Evolutionary conservation across 35 echinoderm and acorn worm genomes (phyloP).

Genomic region (Diadema setosum): DNA sequence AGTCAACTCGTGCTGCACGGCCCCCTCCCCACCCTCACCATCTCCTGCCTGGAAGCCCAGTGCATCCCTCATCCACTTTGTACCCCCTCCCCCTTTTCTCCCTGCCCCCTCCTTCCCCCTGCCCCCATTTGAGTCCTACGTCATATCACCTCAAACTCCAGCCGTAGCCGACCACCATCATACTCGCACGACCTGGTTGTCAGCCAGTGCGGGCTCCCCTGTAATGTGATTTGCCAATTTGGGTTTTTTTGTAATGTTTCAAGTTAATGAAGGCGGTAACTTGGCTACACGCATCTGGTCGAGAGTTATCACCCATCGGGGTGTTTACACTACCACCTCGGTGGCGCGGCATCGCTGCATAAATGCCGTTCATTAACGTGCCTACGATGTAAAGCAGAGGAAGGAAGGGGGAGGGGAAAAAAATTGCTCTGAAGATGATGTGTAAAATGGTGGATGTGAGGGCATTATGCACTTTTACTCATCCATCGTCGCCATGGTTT

Average conservation of each 20-base stretch:
- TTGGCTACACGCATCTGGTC: constrained; percentile 23
- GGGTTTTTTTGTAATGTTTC: constrained; percentile 29
- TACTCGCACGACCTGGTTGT: constrained; percentile 21
- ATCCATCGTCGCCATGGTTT: background rate
- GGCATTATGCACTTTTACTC: constrained; percentile 15
- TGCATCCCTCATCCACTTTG: too few relatives aligned
- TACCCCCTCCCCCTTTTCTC: too few relatives aligned
- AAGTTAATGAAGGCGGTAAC: constrained; percentile 28
- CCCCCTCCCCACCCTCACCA: too few relatives aligned
- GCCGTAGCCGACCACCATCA: too few relatives aligned
- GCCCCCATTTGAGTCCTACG: too few relatives aligned
- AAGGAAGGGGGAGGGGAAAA: background rate
- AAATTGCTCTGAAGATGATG: background rate
- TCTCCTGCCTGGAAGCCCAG: too few relatives aligned
- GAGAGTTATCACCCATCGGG: constrained; percentile 10
- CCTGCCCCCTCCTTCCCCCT: too few relatives aligned
- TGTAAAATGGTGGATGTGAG: background rate
- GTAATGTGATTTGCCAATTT: constrained; percentile 33
- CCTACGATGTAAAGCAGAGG: too few relatives aligned
- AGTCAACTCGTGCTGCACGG: too few relatives aligned
- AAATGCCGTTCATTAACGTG: constrained; percentile 29
- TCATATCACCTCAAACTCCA: too few relatives aligned
- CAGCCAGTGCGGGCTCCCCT: background rate
- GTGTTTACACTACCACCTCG: constrained; percentile 17
- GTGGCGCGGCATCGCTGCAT: constrained; percentile 3